A percentile compares a stretch with the other conserved stretches of the same genome.
Evolutionary conservation across 1,140 invertebrate genomes (phyloP).

Genomic region (Chrysomallon squamiferum): DNA sequence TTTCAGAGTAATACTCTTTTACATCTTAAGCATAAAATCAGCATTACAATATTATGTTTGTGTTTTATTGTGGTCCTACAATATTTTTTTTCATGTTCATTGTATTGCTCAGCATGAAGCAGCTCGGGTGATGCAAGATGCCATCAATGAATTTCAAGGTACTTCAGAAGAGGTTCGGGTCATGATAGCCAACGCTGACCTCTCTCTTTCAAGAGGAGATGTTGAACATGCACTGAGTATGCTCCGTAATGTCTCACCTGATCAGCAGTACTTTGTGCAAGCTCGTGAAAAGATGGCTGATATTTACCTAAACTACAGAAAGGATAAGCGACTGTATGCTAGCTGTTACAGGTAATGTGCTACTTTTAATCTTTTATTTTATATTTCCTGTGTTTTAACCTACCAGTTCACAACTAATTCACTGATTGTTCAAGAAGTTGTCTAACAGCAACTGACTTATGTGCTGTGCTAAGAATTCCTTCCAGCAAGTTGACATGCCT

Average conservation of each 20-base stretch:
- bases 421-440: too few relatives aligned
- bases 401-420: too few relatives aligned
- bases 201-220: slow-evolving; percentile 81
- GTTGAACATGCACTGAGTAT: slow-evolving; percentile 81
- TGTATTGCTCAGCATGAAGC: slow-evolving; percentile 73
- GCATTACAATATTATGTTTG: background rate
- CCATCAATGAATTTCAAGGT: slow-evolving; percentile 76
- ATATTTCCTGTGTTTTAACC: too few relatives aligned
- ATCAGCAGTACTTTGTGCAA: slow-evolving; percentile 84
- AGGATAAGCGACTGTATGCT: slow-evolving; percentile 76
- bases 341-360: slow-evolving; percentile 70
- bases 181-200: slow-evolving; percentile 82
- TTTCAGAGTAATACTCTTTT: too few relatives aligned
- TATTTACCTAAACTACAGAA: slow-evolving; percentile 86
- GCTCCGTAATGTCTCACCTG: slow-evolving; percentile 77
- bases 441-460: too few relatives aligned
- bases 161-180: slow-evolving; percentile 85
- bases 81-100: background rate
- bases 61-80: background rate
- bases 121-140: slow-evolving; percentile 80
- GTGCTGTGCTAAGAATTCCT: too few relatives aligned
- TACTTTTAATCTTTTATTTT: too few relatives aligned
- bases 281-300: slow-evolving; percentile 90
- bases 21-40: background rate
- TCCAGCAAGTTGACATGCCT: too few relatives aligned